Percentiles rank a stretch among this genome's conserved stretches.
phyloP scores from a whole-genome alignment of 2,888 invertebrate genomes.

The Allygus modestus region DNA sequence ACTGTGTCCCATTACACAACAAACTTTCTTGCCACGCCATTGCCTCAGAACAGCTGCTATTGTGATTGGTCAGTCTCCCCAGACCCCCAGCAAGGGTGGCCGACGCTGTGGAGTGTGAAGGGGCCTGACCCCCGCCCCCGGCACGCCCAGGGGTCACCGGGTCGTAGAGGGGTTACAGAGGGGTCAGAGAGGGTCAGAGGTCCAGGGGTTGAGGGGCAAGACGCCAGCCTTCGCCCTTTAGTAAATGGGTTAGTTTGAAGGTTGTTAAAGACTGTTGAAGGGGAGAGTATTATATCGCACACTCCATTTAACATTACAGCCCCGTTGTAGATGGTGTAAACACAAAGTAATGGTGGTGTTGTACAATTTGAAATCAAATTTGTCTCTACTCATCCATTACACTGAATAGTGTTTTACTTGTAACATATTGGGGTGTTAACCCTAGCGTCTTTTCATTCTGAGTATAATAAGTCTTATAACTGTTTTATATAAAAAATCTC shows the following conservation, averaged over 20 bases:
- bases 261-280: background rate
- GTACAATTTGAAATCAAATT: no score
- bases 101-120: conserved; percentile 27
- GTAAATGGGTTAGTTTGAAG: background rate
- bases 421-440: no score
- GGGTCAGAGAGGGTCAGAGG: background rate
- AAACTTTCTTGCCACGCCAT: background rate
- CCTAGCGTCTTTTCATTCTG: no score
- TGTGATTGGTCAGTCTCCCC: conserved; percentile 40
- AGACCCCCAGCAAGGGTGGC: conserved; percentile 36
- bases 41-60: background rate
- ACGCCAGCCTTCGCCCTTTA: background rate
- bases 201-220: conserved; percentile 8
- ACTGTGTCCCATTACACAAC: background rate
- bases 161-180: background rate
- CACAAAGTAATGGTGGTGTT: no score
- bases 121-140: conserved; percentile 33
- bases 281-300: background rate
- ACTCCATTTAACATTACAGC: no score
- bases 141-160: background rate
- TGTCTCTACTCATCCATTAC: no score
- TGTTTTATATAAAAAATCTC: no score
- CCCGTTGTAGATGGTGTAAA: no score
- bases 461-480: no score
- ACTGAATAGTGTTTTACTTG: no score